Percentiles rank a stretch among this genome's conserved stretches.
These are phyloP conservation scores for Neomonachus schauinslandi DNA, from an alignment of 2,113 vertebrate genomes.

Conservation along the genomic window DNA sequence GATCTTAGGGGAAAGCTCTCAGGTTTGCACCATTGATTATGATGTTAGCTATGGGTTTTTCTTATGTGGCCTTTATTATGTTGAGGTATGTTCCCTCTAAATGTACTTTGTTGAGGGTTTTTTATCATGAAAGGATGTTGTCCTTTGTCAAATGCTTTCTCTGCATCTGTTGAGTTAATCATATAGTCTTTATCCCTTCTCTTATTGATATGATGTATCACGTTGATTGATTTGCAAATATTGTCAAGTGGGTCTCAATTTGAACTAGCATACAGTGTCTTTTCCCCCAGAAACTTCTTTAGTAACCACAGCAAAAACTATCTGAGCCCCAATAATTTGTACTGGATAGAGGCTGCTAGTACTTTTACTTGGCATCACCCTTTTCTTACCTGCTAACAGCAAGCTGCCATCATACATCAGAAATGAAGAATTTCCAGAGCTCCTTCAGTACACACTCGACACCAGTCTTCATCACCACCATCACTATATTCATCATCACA, in stretches of 20 bases:
- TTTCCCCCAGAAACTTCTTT: neutral
- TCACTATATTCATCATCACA: neutral
- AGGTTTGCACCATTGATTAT: neutral
- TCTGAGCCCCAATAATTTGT: neutral
- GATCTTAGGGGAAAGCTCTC: neutral
- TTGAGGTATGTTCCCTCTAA: neutral
- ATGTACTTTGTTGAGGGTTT: neutral
- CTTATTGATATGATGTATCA: neutral
- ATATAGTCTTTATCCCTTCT: neutral
- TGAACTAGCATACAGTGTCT: neutral
- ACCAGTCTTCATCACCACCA: neutral
- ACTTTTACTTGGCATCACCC: neutral
- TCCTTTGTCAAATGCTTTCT: neutral
- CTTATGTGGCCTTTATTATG: neutral
- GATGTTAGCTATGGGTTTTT: neutral
- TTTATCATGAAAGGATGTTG: neutral
- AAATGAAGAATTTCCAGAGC: neutral
- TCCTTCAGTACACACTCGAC: neutral
- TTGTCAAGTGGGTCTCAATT: neutral
- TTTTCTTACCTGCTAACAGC: slow-evolving; percentile 18
- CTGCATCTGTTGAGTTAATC: neutral
- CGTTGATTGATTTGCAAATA: neutral
- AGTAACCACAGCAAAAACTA: neutral
- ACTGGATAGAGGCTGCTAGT: neutral
- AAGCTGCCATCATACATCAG: neutral